Percentiles rank a stretch among this genome's conserved stretches.
Conservation (phyloP, 64 coral and sea anemone genomes). For the Astreopora myriophthalma region DNA sequence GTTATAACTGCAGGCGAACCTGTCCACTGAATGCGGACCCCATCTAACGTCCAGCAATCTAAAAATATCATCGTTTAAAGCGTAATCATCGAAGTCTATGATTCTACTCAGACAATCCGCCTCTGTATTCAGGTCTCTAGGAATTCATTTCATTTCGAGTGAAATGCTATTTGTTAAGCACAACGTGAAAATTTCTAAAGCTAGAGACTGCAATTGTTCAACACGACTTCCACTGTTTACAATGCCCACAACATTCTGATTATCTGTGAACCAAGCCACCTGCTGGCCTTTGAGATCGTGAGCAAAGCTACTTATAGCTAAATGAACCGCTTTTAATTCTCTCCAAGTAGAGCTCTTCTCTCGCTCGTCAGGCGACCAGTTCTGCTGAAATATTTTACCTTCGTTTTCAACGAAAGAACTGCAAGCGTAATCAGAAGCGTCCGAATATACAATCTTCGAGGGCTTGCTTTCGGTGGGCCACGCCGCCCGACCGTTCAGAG, state of each 20-base stretch:
- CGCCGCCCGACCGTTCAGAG: not conserved
- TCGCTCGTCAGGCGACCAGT: not conserved
- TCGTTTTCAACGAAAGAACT: not conserved
- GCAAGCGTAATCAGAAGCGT: slow-evolving; percentile 5
- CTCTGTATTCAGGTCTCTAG: slow-evolving; percentile 24
- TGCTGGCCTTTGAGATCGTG: not conserved
- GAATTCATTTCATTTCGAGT: slow-evolving; percentile 43
- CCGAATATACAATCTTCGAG: not conserved
- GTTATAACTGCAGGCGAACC: too few species aligned
- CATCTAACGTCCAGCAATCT: not conserved
- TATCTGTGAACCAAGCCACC: slow-evolving; percentile 63
- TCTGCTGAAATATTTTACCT: not conserved
- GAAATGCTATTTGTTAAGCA: slow-evolving; percentile 21
- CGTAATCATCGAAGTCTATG: too few species aligned
- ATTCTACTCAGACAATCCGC: slow-evolving; percentile 10
- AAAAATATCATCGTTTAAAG: not conserved
- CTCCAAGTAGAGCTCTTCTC: too few species aligned
- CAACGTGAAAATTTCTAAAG: slow-evolving; percentile 10
- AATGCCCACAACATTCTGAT: slow-evolving; percentile 59
- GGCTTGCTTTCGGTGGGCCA: not conserved
- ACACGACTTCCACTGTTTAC: slow-evolving; percentile 34
- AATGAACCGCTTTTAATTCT: not conserved
- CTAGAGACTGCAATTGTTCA: slow-evolving; percentile 13
- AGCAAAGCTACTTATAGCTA: not conserved
- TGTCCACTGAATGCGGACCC: too few species aligned